These are phyloP conservation scores for Diglossa cyanea DNA, from an alignment of 2,797 vertebrate genomes.

Conservation along the genomic window DNA sequence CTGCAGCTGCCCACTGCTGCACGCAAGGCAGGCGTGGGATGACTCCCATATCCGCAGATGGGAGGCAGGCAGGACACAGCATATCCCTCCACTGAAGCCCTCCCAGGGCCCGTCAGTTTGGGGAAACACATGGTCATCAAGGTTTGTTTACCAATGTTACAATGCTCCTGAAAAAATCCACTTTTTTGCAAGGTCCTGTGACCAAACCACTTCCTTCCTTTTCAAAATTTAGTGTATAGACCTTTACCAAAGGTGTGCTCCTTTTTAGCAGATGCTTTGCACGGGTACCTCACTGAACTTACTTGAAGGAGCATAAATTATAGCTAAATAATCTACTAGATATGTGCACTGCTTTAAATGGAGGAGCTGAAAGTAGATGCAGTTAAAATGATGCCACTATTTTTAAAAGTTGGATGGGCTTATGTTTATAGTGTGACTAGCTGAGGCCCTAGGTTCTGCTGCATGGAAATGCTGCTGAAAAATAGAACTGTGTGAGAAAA, in stretches of 20 bases:
- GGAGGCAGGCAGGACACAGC: not conserved
- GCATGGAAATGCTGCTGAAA: not conserved
- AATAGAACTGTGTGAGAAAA: not conserved
- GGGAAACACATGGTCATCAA: not conserved
- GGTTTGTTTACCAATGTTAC: not conserved
- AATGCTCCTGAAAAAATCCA: not conserved
- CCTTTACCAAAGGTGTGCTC: not conserved
- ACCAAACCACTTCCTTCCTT: not conserved
- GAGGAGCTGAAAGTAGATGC: not conserved
- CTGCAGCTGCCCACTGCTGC: not conserved
- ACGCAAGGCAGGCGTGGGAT: fast-evolving
- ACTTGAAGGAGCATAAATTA: not conserved
- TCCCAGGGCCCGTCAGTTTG: not conserved
- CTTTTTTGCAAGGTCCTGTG: not conserved
- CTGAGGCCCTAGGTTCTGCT: not conserved
- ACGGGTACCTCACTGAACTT: not conserved
- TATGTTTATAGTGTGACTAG: not conserved
- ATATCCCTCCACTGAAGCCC: not conserved
- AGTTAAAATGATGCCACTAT: not conserved
- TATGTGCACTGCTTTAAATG: not conserved
- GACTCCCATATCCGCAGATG: not conserved
- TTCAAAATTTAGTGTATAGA: not conserved
- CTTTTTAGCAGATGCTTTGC: not conserved
- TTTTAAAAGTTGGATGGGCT: not conserved
- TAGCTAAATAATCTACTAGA: not conserved